phyloP scores from a whole-genome alignment of 2,888 invertebrate species.

The Synergus japonicus region DNA sequence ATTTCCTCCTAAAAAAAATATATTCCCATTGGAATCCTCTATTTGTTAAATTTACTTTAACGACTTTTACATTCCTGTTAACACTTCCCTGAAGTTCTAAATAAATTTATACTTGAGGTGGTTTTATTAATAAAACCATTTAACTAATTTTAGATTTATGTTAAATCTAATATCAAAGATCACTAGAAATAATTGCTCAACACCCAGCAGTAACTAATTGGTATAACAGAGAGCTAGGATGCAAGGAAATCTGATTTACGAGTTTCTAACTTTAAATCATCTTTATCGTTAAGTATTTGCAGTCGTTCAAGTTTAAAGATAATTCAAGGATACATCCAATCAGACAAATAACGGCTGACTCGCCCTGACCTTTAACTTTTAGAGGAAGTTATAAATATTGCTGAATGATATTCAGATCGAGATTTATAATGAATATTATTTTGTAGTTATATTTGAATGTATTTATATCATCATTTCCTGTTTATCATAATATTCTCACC shows the following conservation, averaged over 20 bases:
- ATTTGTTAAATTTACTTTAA: neutral
- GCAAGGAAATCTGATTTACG: neutral
- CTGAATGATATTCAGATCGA: too few species aligned
- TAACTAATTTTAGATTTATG: neutral
- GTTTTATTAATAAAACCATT: neutral
- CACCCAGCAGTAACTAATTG: neutral
- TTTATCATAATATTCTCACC: constrained; percentile 6
- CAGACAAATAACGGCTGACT: neutral
- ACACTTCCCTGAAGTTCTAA: neutral
- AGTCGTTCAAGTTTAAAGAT: neutral
- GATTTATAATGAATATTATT: neutral
- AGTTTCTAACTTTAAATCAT: neutral
- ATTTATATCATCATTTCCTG: constrained; percentile 4
- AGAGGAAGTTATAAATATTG: neutral
- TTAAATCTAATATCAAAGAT: neutral
- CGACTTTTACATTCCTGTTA: neutral
- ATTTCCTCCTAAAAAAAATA: neutral
- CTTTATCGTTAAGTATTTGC: neutral
- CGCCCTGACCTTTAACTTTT: neutral
- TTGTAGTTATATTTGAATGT: neutral
- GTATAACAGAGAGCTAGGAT: neutral
- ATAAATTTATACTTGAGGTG: neutral
- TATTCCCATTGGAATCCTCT: neutral
- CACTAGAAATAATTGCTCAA: neutral
- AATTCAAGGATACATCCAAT: neutral